phyloP scores from a whole-genome alignment of 2,113 vertebrate genomes.

The Dermatemys mawii region DNA sequence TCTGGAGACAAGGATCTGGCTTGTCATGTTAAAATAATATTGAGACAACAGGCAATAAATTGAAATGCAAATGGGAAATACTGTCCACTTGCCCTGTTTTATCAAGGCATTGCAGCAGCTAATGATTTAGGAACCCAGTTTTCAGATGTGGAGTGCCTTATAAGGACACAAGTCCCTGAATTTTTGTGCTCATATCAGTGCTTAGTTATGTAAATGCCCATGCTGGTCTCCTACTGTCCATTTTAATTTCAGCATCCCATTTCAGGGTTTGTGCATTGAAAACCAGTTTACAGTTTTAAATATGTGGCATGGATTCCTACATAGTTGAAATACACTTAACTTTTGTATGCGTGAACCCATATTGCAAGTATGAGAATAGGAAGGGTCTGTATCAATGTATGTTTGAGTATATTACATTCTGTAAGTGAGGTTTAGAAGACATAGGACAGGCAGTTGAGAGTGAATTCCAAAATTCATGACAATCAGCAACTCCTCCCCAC shows the following conservation, averaged over 20 bases:
- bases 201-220: conserved; percentile 12
- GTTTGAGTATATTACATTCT: not conserved
- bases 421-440: conserved; percentile 24
- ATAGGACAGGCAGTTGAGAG: not conserved
- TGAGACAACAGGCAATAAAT: conserved; percentile 22
- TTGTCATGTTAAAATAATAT: not conserved
- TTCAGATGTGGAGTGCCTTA: conserved; percentile 44
- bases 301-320: conserved; percentile 45
- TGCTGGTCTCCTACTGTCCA: conserved; percentile 30
- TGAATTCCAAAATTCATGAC: not conserved
- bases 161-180: conserved; percentile 23
- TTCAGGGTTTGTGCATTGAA: not conserved
- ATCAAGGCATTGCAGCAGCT: conserved; percentile 24
- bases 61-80: not conserved
- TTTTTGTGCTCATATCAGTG: conserved; percentile 30
- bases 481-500: not conserved
- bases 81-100: conserved; percentile 47
- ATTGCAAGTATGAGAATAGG: conserved; percentile 33
- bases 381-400: conserved; percentile 46
- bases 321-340: conserved; percentile 43
- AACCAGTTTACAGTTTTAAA: conserved; percentile 47
- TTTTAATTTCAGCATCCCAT: conserved; percentile 21
- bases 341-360: conserved; percentile 8
- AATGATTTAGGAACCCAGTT: conserved; percentile 32
- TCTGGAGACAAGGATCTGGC: not conserved